Percentiles rank a stretch among this genome's conserved stretches.
These are phyloP conservation scores for Argyresthia goedartella DNA, from an alignment of 2,888 invertebrate genomes.

Conservation along the genomic window DNA sequence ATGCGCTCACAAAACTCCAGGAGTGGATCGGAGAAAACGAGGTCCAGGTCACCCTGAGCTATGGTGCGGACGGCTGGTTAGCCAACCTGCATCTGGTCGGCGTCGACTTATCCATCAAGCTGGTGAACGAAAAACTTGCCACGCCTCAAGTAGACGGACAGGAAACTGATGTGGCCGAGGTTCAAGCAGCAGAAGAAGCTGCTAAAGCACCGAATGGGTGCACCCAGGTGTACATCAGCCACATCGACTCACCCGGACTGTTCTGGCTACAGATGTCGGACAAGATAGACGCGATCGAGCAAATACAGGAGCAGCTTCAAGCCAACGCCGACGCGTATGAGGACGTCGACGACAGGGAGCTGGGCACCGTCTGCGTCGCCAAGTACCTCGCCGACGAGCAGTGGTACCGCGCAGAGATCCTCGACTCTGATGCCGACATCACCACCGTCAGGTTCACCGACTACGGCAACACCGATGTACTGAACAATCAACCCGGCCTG, in stretches of 20 bases:
- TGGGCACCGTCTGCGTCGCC: slow-evolving; percentile 79
- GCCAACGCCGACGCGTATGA: slow-evolving; percentile 61
- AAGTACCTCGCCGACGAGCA: slow-evolving; percentile 85
- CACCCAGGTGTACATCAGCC: slow-evolving; percentile 72
- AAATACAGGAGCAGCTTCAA: slow-evolving; percentile 76
- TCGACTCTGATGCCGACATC: slow-evolving; percentile 82
- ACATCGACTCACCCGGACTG: slow-evolving; percentile 81
- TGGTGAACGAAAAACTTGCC: slow-evolving; percentile 51
- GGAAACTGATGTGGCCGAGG: slow-evolving; percentile 24
- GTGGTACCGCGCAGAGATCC: slow-evolving; percentile 94
- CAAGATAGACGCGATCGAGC: slow-evolving; percentile 65
- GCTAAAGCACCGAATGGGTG: slow-evolving; percentile 42
- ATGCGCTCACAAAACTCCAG: slow-evolving; percentile 34
- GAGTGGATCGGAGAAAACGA: slow-evolving; percentile 64
- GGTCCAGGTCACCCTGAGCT: slow-evolving; percentile 63
- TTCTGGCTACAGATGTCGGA: slow-evolving; percentile 80
- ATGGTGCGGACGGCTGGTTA: slow-evolving; percentile 68
- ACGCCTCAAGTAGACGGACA: slow-evolving; percentile 31
- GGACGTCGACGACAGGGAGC: slow-evolving; percentile 67
- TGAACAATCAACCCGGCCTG: slow-evolving; percentile 72
- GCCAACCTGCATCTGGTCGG: slow-evolving; percentile 63
- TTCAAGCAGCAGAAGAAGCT: slow-evolving; percentile 26
- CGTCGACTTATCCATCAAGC: slow-evolving; percentile 59
- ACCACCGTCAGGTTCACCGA: slow-evolving; percentile 84
- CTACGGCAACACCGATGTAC: slow-evolving; percentile 83